A percentile compares a stretch with the other conserved stretches of the same genome.
These are phyloP conservation scores for Oscheius sp. DNA, from an alignment of 1,140 invertebrate genomes.

Conservation along the genomic window DNA sequence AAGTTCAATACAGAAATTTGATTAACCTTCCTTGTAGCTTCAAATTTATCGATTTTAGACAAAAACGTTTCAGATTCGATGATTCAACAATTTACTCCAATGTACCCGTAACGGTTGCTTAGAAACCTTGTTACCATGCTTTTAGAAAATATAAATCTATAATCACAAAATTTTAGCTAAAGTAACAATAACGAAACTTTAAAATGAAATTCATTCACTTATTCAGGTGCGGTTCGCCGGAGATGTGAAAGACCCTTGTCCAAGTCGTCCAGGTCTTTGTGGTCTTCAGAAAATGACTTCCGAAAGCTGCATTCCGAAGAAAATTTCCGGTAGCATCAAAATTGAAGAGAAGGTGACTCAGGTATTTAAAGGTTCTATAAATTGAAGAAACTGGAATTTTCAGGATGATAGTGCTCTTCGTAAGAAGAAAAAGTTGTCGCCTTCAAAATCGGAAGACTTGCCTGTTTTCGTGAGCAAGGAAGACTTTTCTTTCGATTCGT, in stretches of 20 bases:
- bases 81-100: too few species aligned
- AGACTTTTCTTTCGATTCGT: conserved; percentile 22
- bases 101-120: too few species aligned
- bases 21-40: too few species aligned
- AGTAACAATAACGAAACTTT: neutral
- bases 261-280: neutral
- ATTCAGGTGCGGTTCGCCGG: conserved; percentile 18
- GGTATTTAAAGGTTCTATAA: neutral
- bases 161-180: neutral
- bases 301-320: conserved; percentile 21
- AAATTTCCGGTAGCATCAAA: neutral
- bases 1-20: too few species aligned
- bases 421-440: neutral
- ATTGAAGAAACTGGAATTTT: neutral
- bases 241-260: conserved; percentile 1
- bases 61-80: too few species aligned
- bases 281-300: conserved; percentile 31
- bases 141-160: neutral
- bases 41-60: too few species aligned
- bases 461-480: neutral
- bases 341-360: conserved; percentile 8
- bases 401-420: neutral
- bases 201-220: neutral
- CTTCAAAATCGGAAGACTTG: neutral
- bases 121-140: neutral